Conservation (phyloP, 2,113 vertebrate species). For the Anolis sagrei region DNA sequence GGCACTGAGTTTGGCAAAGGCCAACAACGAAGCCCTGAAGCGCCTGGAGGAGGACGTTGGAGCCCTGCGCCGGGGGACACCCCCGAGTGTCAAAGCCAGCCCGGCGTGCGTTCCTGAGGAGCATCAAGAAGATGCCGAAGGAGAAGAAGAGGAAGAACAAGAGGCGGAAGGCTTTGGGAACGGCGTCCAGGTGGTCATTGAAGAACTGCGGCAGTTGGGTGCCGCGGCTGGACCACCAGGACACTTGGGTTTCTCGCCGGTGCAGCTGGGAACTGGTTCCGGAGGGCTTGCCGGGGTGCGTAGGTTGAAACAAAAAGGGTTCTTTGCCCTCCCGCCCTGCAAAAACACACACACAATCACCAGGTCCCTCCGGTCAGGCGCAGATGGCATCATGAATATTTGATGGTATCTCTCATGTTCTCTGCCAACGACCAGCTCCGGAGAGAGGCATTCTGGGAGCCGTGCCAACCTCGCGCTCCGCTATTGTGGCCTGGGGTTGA, state of each 20-base stretch:
- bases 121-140: slow-evolving; percentile 25
- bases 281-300: slow-evolving; percentile 1
- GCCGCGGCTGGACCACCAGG: slow-evolving; percentile 42
- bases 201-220: slow-evolving; percentile 73
- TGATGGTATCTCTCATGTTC: slow-evolving; percentile 12
- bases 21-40: slow-evolving; percentile 71
- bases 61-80: slow-evolving; percentile 47
- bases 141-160: slow-evolving; percentile 62
- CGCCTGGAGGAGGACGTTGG: slow-evolving; percentile 71
- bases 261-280: slow-evolving; percentile 1
- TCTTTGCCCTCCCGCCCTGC: not conserved
- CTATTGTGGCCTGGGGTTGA: not conserved
- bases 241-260: slow-evolving; percentile 51
- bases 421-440: slow-evolving; percentile 1
- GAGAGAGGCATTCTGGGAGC: slow-evolving; percentile 24
- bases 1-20: slow-evolving; percentile 66
- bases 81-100: slow-evolving; percentile 3
- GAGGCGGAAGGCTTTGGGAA: slow-evolving; percentile 71
- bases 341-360: not conserved
- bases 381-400: slow-evolving; percentile 44
- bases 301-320: not conserved
- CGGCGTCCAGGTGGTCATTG: slow-evolving; percentile 73
- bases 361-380: not conserved
- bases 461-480: not conserved
- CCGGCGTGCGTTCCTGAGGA: slow-evolving; percentile 25